Evolutionary conservation across 30 jellyfish, hydroid and myxozoan genomes (phyloP), one percentile per base, ranked within the genome.

Genomic region (Aurelia aurita): DNA sequence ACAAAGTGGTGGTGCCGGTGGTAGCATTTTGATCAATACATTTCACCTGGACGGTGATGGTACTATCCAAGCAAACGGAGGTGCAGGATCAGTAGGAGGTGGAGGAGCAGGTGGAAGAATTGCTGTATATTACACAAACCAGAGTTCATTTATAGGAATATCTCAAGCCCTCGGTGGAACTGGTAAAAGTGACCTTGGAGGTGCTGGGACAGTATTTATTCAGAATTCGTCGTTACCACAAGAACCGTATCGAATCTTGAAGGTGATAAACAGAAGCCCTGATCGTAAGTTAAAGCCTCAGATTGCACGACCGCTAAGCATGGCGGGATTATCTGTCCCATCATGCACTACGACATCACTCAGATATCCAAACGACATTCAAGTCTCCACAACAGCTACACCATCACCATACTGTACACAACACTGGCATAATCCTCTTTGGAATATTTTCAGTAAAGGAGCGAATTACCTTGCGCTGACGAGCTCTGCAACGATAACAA

Each of bases 91-190:
- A 21, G 26, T 28, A 59, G 93, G 93, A 5, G 93, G 93, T 13
- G 93, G 87, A 28, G 93, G 93, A n/a, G 68, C 85, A 15, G 93
- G 93, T 59, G 93, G 93, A 45, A 57, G 93, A 70, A 25, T 84
- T 55, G 93, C 93, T 10, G 34, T 84, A 11, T 58, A 70, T 44
- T 84, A 57, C 75, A n/a, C 49, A 20, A 84, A 84, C 45, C 93
- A 70, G 51, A 84, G 93, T 49, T 57, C 93, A 47, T 84, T 44
- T 55, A 84, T 73, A 0, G 93, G 93, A 13, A 43, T 68, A 6
- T 70, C 46, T 29, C 87, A 63, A 61, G 87, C 93, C 15, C 72
- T 71, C 26, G 93, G 93, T 11, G 93, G 93, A 4, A 47, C 25
- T 54, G 75, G 87, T n/a, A 19, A 54, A 19, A 58, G 82, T 29